These are phyloP conservation scores for Ophraella communa DNA, from an alignment of 2,888 invertebrate species.

Conservation along the genomic window DNA sequence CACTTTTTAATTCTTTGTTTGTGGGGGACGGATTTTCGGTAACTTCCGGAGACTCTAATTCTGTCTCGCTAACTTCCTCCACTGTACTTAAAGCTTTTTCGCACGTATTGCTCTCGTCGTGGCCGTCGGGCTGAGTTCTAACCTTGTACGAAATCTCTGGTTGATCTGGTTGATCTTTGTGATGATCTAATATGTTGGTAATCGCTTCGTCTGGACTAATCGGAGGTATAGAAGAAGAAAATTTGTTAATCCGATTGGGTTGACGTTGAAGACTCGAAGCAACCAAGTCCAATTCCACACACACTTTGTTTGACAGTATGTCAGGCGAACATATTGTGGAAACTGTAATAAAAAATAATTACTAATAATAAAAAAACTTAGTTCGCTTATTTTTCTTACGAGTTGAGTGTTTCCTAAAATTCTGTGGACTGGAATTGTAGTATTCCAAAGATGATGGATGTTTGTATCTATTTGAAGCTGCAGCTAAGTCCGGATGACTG, in stretches of 20 bases:
- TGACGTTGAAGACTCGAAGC: conserved; percentile 49
- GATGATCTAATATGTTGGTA: conserved; percentile 38
- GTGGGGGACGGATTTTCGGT: conserved; percentile 51
- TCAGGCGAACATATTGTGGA: conserved; percentile 52
- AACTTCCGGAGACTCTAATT: conserved; percentile 16
- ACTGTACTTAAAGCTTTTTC: conserved; percentile 38
- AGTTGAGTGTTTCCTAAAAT: conserved; percentile 38
- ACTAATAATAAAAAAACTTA: neutral
- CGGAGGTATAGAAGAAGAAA: conserved; percentile 42
- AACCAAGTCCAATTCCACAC: conserved; percentile 64
- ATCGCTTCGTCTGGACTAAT: conserved; percentile 48
- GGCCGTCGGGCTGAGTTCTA: conserved; percentile 55
- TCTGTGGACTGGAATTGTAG: conserved; percentile 61
- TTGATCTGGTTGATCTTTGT: conserved; percentile 25
- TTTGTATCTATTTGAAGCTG: conserved; percentile 27
- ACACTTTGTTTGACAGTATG: conserved; percentile 62
- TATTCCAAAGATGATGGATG: conserved; percentile 54
- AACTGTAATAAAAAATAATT: neutral
- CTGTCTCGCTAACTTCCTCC: conserved; percentile 29
- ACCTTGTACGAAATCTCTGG: conserved; percentile 31
- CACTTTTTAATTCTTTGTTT: conserved; percentile 39
- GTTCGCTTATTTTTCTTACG: neutral
- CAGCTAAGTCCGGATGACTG: conserved; percentile 33
- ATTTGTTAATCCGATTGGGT: conserved; percentile 35
- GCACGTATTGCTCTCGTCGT: conserved; percentile 43